Conservation (phyloP, 2,888 invertebrate genomes). For the Stenolophus ochropezus region DNA sequence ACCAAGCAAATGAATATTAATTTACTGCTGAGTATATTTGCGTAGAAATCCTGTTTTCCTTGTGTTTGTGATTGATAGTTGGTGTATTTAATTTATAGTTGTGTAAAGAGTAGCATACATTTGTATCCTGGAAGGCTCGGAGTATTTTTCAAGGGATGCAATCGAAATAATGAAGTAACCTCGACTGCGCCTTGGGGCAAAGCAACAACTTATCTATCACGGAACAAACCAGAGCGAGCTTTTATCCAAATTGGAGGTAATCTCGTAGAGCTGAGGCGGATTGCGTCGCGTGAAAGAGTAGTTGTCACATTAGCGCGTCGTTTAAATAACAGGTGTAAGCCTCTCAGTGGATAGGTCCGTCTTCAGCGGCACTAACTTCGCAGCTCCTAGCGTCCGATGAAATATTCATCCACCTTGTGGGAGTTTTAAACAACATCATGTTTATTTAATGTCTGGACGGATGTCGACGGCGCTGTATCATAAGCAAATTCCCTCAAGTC, state of each 20-base stretch:
- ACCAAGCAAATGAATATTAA: too few species aligned
- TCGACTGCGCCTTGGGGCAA: background rate
- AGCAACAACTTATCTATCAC: background rate
- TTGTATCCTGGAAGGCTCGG: background rate
- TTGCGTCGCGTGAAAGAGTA: constrained; percentile 8
- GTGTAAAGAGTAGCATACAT: background rate
- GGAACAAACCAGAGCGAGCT: background rate
- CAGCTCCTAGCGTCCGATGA: constrained; percentile 45
- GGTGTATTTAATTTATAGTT: background rate
- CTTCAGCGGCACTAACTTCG: constrained; percentile 22
- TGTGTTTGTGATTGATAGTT: too few species aligned
- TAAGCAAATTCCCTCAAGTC: constrained; percentile 60
- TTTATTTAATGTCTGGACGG: constrained; percentile 62
- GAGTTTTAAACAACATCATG: constrained; percentile 58
- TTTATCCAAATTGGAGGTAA: background rate
- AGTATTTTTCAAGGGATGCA: background rate
- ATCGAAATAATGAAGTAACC: background rate
- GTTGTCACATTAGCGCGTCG: constrained; percentile 33
- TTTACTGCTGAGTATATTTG: too few species aligned
- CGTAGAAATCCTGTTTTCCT: too few species aligned
- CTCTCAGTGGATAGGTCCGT: constrained; percentile 21
- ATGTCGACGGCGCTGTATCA: constrained; percentile 58
- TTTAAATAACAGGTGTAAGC: constrained; percentile 44
- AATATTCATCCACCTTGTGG: constrained; percentile 54
- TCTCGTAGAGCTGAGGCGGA: background rate